phyloP scores from a whole-genome alignment of 1,140 invertebrate species.

The Diorhabda carinulata region DNA sequence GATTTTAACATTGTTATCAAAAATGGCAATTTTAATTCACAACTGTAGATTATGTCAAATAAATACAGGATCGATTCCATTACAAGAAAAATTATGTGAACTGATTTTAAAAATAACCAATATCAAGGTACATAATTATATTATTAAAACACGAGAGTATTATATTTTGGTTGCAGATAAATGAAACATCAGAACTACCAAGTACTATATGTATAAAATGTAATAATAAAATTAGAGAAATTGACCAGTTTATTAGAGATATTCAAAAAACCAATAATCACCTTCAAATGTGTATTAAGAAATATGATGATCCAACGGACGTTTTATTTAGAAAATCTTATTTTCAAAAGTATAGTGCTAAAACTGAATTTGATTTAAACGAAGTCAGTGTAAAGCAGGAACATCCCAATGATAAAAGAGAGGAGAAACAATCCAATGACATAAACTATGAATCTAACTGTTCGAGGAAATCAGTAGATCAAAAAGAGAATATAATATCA shows the following conservation, averaged over 20 bases:
- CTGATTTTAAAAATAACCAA: slow-evolving; percentile 6
- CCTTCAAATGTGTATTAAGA: no score
- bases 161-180: slow-evolving; percentile 23
- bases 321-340: no score
- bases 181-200: slow-evolving; percentile 23
- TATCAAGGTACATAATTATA: slow-evolving; percentile 6
- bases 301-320: no score
- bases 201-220: slow-evolving; percentile 22
- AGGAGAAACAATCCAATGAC: background rate
- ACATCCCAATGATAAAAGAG: no score
- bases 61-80: background rate
- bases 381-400: no score
- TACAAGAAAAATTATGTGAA: slow-evolving; percentile 3
- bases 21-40: background rate
- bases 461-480: no score
- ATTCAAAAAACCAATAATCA: slow-evolving; percentile 17
- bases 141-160: background rate
- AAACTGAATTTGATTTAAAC: no score
- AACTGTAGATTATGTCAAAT: slow-evolving; percentile 17
- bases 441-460: no score
- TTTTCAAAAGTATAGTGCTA: no score
- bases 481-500: no score
- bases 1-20: no score
- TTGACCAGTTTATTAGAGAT: slow-evolving; percentile 14
- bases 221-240: slow-evolving; percentile 20